Evolutionary conservation across 2,113 vertebrate genomes (phyloP).

Genomic region (Nyctibius bracteatus): DNA sequence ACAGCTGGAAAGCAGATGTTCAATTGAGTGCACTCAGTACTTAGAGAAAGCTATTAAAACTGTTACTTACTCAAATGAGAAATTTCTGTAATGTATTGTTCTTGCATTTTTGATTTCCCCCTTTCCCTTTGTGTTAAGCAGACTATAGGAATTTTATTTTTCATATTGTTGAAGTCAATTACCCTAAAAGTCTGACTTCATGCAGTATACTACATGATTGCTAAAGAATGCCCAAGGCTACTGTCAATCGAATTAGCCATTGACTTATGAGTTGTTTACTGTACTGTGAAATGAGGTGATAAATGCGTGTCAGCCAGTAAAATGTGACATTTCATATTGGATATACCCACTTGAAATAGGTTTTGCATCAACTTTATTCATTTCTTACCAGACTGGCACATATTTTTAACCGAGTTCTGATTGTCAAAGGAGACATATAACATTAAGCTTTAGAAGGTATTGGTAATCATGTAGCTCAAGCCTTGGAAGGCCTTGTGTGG

Average conservation of each 20-base stretch:
- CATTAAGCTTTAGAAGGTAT: conserved; percentile 15
- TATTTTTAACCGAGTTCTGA: conserved; percentile 2
- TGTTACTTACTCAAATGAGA: conserved; percentile 73
- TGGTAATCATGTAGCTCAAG: background rate
- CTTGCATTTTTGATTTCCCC: conserved; percentile 57
- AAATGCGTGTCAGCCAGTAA: conserved; percentile 69
- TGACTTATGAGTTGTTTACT: conserved; percentile 75
- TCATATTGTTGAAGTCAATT: conserved; percentile 67
- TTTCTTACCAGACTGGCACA: conserved; percentile 18
- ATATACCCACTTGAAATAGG: conserved; percentile 37
- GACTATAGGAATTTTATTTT: conserved; percentile 47
- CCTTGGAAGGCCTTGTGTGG: background rate
- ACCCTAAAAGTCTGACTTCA: conserved; percentile 52
- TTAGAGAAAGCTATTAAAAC: conserved; percentile 74
- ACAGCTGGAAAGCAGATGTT: conserved; percentile 84
- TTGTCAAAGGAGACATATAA: conserved; percentile 38
- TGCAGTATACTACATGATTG: conserved; percentile 26
- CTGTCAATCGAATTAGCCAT: conserved; percentile 75
- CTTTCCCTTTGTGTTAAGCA: conserved; percentile 52
- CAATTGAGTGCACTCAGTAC: conserved; percentile 66
- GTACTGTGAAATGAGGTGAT: conserved; percentile 75
- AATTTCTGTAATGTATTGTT: conserved; percentile 74
- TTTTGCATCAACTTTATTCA: conserved; percentile 46
- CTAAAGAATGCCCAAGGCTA: conserved; percentile 69
- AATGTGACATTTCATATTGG: conserved; percentile 57